Evolutionary conservation across 2,797 vertebrate species (phyloP).

Genomic region (Sphenopsis melanotis): DNA sequence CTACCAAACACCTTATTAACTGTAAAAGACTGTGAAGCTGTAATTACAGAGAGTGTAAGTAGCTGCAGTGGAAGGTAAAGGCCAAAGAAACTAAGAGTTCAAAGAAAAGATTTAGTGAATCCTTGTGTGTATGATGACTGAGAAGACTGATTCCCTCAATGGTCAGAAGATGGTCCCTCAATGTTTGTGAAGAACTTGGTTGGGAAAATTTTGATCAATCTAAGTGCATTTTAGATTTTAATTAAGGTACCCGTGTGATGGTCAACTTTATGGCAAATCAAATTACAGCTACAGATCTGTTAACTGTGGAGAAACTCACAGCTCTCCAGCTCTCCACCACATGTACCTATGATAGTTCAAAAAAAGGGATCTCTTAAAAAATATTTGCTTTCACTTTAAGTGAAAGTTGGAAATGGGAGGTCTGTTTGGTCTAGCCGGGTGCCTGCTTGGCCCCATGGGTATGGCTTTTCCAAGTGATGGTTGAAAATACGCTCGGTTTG

Average conservation of each 20-base stretch:
- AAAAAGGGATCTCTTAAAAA: not conserved
- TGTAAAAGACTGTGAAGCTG: not conserved
- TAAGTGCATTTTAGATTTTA: not conserved
- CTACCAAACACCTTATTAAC: not conserved
- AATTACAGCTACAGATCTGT: not conserved
- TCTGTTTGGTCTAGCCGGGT: not conserved
- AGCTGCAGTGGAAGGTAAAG: not conserved
- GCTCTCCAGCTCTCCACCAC: not conserved
- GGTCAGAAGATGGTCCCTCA: not conserved
- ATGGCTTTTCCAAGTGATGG: not conserved
- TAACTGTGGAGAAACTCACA: not conserved
- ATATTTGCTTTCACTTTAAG: not conserved
- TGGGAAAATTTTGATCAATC: not conserved
- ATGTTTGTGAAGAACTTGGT: not conserved
- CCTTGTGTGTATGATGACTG: not conserved
- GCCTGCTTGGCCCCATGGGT: not conserved
- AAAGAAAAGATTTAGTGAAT: not conserved
- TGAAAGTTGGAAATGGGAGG: not conserved
- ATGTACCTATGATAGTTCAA: not conserved
- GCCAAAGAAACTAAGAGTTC: not conserved
- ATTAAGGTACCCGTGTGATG: not conserved
- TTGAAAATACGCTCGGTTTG: rapidly evolving
- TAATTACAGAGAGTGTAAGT: not conserved
- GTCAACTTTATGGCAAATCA: not conserved
- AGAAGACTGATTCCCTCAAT: not conserved